Percentiles rank a stretch among this genome's conserved stretches.
These are phyloP conservation scores for Thaumatotibia leucotreta DNA, from an alignment of 1,140 invertebrate genomes.

Conservation along the genomic window DNA sequence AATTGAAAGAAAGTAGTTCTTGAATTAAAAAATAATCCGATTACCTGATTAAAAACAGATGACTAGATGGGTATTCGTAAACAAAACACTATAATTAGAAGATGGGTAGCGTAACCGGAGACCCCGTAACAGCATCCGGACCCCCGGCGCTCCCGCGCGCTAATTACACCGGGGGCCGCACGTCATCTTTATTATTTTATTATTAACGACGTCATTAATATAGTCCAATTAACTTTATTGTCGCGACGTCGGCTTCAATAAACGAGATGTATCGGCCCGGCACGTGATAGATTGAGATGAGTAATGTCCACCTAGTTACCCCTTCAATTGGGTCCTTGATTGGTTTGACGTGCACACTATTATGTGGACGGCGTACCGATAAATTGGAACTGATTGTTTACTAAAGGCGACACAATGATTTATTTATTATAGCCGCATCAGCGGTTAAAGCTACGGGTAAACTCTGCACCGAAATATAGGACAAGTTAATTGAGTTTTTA, in stretches of 20 bases:
- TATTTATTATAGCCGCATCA: constrained; percentile 15
- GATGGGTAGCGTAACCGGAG: not conserved
- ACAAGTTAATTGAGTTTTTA: not conserved
- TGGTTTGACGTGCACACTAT: constrained; percentile 68
- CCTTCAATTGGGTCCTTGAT: constrained; percentile 71
- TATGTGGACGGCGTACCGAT: constrained; percentile 46
- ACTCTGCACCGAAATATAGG: not conserved
- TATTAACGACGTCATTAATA: constrained; percentile 71
- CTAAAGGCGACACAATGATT: constrained; percentile 35
- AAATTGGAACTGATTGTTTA: constrained; percentile 65
- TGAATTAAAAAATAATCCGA: no score
- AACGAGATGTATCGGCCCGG: constrained; percentile 55
- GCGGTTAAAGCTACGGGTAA: not conserved
- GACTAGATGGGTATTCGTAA: not conserved
- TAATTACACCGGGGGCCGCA: constrained; percentile 55
- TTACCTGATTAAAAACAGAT: not conserved
- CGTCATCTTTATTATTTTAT: constrained; percentile 68
- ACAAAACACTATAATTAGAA: not conserved
- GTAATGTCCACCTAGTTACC: constrained; percentile 72
- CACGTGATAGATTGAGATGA: constrained; percentile 63
- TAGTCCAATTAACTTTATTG: constrained; percentile 71
- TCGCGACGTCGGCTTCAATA: constrained; percentile 63
- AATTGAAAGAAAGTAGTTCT: no score
- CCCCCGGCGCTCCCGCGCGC: constrained; percentile 35
- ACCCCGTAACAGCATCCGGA: not conserved